A percentile compares a stretch with the other conserved stretches of the same genome.
These are phyloP conservation scores for Lithophane socia DNA, from an alignment of 2,888 invertebrate species.

Conservation along the genomic window DNA sequence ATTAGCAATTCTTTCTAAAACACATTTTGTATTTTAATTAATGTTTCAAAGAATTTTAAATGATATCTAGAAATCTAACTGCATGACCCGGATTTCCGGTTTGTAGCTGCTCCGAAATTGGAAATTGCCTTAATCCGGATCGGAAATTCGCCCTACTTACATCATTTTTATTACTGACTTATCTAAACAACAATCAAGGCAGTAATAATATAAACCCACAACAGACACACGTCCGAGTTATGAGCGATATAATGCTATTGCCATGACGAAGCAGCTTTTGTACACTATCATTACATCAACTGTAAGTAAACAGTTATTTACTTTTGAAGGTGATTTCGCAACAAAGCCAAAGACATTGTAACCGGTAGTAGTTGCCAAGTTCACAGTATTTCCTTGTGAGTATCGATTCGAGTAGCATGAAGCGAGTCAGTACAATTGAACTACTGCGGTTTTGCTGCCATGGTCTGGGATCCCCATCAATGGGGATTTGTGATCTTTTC, in stretches of 20 bases:
- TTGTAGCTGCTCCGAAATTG: background rate
- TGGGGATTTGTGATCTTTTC: no score
- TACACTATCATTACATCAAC: background rate
- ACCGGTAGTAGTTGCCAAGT: background rate
- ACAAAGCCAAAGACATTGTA: slow-evolving; percentile 1
- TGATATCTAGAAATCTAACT: slow-evolving; percentile 2
- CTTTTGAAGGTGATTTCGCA: background rate
- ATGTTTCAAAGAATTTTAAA: background rate
- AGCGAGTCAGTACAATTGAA: no score
- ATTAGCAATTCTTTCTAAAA: background rate
- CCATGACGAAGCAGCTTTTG: slow-evolving; percentile 1
- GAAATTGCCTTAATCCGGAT: slow-evolving; percentile 19
- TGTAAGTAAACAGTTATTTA: background rate
- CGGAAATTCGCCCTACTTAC: slow-evolving; percentile 40
- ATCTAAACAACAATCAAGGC: slow-evolving; percentile 34
- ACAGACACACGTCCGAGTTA: background rate
- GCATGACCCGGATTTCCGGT: background rate
- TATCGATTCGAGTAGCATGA: background rate
- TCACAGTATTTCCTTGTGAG: background rate
- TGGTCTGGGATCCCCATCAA: no score
- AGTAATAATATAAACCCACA: background rate
- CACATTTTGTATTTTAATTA: background rate
- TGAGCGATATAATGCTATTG: background rate
- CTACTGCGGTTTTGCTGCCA: no score
- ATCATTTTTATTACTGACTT: slow-evolving; percentile 30